A percentile compares a stretch with the other conserved stretches of the same genome.
Conservation (phyloP, 2,888 invertebrate species). For the Ferrisia virgata region DNA sequence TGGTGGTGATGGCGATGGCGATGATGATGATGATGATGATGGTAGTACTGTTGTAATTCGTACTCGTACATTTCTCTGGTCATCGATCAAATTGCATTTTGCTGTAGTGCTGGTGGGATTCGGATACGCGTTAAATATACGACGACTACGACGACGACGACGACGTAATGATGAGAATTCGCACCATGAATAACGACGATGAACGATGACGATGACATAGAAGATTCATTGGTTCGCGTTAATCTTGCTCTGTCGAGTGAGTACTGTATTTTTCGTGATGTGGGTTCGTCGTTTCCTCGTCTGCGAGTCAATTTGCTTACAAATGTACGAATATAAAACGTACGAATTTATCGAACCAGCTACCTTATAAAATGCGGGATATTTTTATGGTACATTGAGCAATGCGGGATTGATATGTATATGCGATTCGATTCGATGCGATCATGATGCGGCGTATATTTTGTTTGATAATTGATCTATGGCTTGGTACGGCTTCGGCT, state of each 20-base stretch:
- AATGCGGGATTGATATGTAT: no score
- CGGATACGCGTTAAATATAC: no score
- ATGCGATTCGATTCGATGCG: no score
- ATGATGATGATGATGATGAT: not conserved
- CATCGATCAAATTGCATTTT: not conserved
- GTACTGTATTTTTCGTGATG: no score
- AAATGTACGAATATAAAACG: constrained; percentile 16
- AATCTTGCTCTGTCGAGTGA: no score
- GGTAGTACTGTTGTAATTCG: not conserved
- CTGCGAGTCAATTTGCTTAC: not conserved
- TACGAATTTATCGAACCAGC: not conserved
- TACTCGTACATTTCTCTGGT: not conserved
- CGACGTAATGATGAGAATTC: not conserved
- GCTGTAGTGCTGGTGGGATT: not conserved
- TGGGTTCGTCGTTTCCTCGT: constrained; percentile 1
- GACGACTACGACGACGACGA: no score
- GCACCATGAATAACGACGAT: not conserved
- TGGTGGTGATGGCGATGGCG: no score
- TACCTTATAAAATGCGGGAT: not conserved
- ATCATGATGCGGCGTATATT: not conserved
- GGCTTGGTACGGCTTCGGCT: not conserved
- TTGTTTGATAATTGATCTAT: not conserved
- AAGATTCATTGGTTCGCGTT: not conserved
- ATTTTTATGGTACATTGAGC: not conserved
- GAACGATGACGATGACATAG: not conserved